Conservation (phyloP, 2,113 vertebrate genomes). For the Ophthalmolycus amberensis region DNA sequence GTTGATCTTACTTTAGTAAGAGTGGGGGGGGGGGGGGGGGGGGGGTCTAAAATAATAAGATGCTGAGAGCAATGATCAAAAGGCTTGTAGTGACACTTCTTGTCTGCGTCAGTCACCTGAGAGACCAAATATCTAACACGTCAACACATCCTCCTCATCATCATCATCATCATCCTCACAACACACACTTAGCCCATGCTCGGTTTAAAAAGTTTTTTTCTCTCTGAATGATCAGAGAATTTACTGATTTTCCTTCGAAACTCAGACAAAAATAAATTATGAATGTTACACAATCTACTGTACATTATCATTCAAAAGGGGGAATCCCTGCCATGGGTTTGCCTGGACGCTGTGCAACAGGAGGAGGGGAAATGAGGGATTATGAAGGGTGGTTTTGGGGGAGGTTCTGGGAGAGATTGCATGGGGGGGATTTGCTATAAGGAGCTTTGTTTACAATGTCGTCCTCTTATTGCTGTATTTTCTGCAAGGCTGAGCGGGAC, state of each 20-base stretch:
- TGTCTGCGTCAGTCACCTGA: constrained; percentile 46
- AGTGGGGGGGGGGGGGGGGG: constrained; percentile 17
- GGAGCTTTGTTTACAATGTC: constrained; percentile 57
- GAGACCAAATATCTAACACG: constrained; percentile 26
- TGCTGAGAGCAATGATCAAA: constrained; percentile 37
- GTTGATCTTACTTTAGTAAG: constrained; percentile 39
- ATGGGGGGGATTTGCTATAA: constrained; percentile 54
- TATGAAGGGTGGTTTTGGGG: constrained; percentile 31
- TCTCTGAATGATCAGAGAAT: constrained; percentile 88
- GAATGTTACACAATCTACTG: constrained; percentile 91
- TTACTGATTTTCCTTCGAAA: constrained; percentile 80
- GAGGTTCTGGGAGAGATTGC: constrained; percentile 58
- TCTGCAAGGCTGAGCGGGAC: constrained; percentile 62
- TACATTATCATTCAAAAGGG: constrained; percentile 90
- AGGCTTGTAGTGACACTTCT: constrained; percentile 35
- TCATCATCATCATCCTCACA: constrained; percentile 33
- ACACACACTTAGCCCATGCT: constrained; percentile 37
- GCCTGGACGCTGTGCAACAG: constrained; percentile 86
- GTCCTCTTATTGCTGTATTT: constrained; percentile 78
- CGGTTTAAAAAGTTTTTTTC: constrained; percentile 71
- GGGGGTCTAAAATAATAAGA: constrained; percentile 23
- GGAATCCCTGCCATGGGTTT: constrained; percentile 93
- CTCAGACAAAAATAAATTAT: constrained; percentile 95
- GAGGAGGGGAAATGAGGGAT: neutral
- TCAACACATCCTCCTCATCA: constrained; percentile 5